Evolutionary conservation across 2,797 vertebrate species (phyloP), one percentile per base, ranked within the genome.

Genomic region (Urocyon cinereoargenteus): DNA sequence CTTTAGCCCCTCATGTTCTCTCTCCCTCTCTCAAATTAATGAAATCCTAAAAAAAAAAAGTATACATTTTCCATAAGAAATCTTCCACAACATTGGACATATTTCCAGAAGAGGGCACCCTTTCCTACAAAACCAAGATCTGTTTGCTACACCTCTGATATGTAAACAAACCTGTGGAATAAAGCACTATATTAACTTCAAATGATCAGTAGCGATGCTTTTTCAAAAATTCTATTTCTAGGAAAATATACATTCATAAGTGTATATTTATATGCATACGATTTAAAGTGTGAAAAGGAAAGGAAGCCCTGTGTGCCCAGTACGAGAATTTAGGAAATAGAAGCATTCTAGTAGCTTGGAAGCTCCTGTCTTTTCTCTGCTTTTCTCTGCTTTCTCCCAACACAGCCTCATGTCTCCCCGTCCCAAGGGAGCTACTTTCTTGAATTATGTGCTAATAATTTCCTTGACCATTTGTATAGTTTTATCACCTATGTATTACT

Each of bases 101-200:
- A 8, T 1, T 31, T 36, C 98, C 98, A 18, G 90, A 16, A 98
- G 98, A 98, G 98, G 98, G 98, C 97, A 55, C 64, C 87, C 68
- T 97, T 96, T 66, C 90, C 94, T 15, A 19, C 0, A 2, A 77
- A 97, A 97, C 24, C 53, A 53, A 16, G 13, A 72, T 73, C 5
- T 0, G 12, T 24, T 6, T 5, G 53, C 49, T 12, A 19, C 77
- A 2, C 15, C 34, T n/a, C 22, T 53, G 45, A 45, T 4, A 40
- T 0, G 19, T 14, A 90, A 87, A 62, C 51, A 61, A 68, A 85
- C 14, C 31, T 61, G 31, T 75, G 31, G 62, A 66, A 91, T 28
- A 78, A 62, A 91, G 18, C 5, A 24, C n/a, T 31, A 3, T 9
- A 40, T 36, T 19, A 77, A 84, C 61, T 51, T 91, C 59, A 34